phyloP scores from a whole-genome alignment of 2,888 invertebrate genomes.

The Ferdinandea cuprea region DNA sequence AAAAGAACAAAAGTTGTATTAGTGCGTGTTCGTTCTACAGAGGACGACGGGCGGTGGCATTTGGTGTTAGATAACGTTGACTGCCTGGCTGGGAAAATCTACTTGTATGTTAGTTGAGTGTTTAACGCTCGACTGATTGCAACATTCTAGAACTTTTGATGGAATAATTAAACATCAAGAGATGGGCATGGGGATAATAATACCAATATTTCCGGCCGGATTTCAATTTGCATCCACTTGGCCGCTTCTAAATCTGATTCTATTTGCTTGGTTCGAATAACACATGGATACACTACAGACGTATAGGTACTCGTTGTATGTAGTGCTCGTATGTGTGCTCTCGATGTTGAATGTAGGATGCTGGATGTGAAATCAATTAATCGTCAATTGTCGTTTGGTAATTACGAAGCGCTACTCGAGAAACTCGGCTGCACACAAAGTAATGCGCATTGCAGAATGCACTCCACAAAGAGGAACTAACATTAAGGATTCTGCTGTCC shows the following conservation, averaged over 20 bases:
- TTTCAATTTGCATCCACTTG: constrained; percentile 65
- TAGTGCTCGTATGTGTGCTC: too few relatives aligned
- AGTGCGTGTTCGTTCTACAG: constrained; percentile 4
- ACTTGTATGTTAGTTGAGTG: not conserved
- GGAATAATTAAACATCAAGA: constrained; percentile 60
- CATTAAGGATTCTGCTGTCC: constrained; percentile 46
- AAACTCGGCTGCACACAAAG: constrained; percentile 22
- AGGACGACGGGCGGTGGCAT: not conserved
- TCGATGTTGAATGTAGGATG: not conserved
- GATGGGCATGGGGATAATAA: constrained; percentile 47
- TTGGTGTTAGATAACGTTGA: constrained; percentile 32
- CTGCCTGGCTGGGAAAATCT: constrained; percentile 9
- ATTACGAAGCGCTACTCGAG: constrained; percentile 67
- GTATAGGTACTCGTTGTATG: too few relatives aligned
- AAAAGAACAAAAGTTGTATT: constrained; percentile 65
- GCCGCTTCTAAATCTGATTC: constrained; percentile 39
- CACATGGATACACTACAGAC: not conserved
- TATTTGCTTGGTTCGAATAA: constrained; percentile 14
- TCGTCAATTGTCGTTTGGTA: constrained; percentile 76
- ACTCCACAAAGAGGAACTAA: constrained; percentile 12
- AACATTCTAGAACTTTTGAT: constrained; percentile 55
- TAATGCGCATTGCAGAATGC: constrained; percentile 49
- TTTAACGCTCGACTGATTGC: constrained; percentile 50
- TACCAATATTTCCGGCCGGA: constrained; percentile 65
- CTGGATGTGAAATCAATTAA: constrained; percentile 76